Base-by-base conservation (phyloP, 2,113 vertebrate species). In the Apteryx owenii region DNA sequence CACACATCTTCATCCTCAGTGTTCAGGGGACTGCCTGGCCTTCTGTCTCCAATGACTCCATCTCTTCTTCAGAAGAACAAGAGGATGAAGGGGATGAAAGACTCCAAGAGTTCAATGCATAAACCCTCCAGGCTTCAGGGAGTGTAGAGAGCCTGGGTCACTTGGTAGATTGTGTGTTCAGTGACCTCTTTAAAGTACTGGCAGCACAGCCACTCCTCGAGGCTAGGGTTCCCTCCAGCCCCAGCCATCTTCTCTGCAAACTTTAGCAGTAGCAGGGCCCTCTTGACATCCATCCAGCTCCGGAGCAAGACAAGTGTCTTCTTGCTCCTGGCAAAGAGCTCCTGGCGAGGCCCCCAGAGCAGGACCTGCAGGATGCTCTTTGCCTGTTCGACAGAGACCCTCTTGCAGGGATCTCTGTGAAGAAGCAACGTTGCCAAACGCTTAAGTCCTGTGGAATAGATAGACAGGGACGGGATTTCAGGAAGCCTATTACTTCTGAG, bases 131-230 rank as follows among this genome's bases (percentile, higher is more conserved):
- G 20, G 23, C 29, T 28, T 56, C 38, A 38, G 60, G 77, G 56
- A 40, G 62, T 3, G 21, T 96, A 95, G 23, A 98, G 96, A 29
- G 62, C 53, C 66, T 93, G 87, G 21, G 91, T 97, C 68, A 94
- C 71, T 5, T 90, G 96, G 53, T 68, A 81, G 28, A 99, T 64
- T 0, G 60, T 94, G 50, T 98, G 90, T 2, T 97, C 93, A 0
- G 98, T 98, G 71, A 94, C 95, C 16, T 97, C 96, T 14, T 97
- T 83, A 68, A 99, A 94, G 79, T 99, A 99, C 8, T 98, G 98
- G 75, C 99, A 98, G 88, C 98, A 98, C 88, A 99, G 95, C 87
- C 96, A 98, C 84, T 99, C 98, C 95, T 99, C 98, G 38, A 98
- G 98, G 31, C 98, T 71, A 0, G 73, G 88, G 7, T 65, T 98